Evolutionary conservation across 2,888 invertebrate genomes (phyloP), one percentile per base, ranked within the genome.

Genomic region (Electrophaes corylata): DNA sequence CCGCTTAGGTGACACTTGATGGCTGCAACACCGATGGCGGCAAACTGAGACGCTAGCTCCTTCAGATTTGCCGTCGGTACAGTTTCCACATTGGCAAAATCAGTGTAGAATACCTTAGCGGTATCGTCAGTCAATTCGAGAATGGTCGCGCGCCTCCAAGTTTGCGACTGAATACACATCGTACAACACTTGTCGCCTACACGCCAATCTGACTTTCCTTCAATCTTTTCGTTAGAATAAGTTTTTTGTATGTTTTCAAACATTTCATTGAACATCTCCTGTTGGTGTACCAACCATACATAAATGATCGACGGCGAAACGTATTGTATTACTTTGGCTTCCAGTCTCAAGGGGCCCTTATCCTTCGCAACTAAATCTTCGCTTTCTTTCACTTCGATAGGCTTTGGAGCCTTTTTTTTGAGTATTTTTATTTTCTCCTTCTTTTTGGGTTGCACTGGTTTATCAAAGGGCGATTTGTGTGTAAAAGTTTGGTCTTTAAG

Each of bases 1-100:
- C 95, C 95, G 1, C 93, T 93, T 47, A 97, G 77, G 74, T 95
- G 94, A 62, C 96, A 95, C 65, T 93, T 93, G 18, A 94, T 86
- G 0, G 94, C 94, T 0, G 93, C 93, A 57, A 94, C 93, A 0
- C 93, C 92, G 0, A 93, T 79, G 0, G 79, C 76, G 5, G 80
- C 73, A 62, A 95, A 95, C 6, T 90, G 79, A 0, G 83, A 69
- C 10, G 90, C 76, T 3, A 96, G 83, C 1, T 88, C 82, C 47
- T 88, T 93, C 14, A 96, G 78, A 44, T 87, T 77, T 1, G 83
- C 72, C 0, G 73, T 48, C 0, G 81, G 75, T 11, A 95, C 86
- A 0, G 83, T 84, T 64, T 93, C 93, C 1, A 89, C 83, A 43
- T 86, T 84, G 0, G 94, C 94, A 62, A 94, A 93, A 72, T 97